A percentile compares a stretch with the other conserved stretches of the same genome.
phyloP scores from a whole-genome alignment of 2,888 invertebrate genomes.

The Malthinus seriepunctatus region DNA sequence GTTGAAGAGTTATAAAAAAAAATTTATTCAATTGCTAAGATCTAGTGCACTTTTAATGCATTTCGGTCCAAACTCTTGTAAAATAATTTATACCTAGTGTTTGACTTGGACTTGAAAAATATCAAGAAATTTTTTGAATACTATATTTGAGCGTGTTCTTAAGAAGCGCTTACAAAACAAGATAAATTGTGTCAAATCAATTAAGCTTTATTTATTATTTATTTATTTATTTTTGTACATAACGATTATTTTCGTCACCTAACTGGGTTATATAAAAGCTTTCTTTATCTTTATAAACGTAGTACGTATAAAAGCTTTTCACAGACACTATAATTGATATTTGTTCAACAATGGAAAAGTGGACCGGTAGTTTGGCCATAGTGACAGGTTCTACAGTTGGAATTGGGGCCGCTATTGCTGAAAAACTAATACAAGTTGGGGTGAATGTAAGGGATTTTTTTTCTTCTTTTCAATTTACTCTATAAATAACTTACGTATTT shows the following conservation, averaged over 20 bases:
- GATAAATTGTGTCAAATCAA: no score
- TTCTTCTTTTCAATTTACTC: not conserved
- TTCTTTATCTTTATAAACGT: slow-evolving; percentile 16
- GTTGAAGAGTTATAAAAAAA: no score
- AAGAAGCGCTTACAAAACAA: no score
- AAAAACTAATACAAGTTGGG: slow-evolving; percentile 22
- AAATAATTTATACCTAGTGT: no score
- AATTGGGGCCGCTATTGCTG: slow-evolving; percentile 20
- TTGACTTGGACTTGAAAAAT: no score
- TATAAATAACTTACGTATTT: no score
- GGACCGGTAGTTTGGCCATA: slow-evolving; percentile 21
- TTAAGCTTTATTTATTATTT: no score
- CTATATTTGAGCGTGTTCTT: no score
- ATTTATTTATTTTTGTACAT: not conserved
- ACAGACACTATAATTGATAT: slow-evolving; percentile 20
- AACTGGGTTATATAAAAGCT: slow-evolving; percentile 21
- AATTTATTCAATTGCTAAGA: no score
- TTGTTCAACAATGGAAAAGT: slow-evolving; percentile 22
- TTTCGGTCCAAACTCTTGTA: no score
- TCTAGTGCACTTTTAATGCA: no score
- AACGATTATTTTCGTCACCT: slow-evolving; percentile 3
- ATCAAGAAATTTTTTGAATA: no score
- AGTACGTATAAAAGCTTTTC: slow-evolving; percentile 7
- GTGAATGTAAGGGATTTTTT: slow-evolving; percentile 17
- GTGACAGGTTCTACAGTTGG: slow-evolving; percentile 21